Conservation (phyloP, 2,113 vertebrate species). For the Ageneiosus marmoratus region DNA sequence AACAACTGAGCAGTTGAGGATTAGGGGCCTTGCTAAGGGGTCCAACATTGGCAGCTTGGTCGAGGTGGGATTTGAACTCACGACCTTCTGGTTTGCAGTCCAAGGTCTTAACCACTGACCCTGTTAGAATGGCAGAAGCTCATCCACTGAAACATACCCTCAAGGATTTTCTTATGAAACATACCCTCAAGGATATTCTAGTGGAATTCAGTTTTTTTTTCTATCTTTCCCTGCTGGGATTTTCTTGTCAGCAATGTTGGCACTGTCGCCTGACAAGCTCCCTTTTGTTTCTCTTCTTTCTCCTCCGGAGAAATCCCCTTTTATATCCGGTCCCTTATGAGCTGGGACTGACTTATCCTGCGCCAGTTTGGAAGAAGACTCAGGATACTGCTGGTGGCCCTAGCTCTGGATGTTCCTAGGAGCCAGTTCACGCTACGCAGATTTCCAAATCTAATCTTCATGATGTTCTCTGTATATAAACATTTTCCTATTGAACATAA, state of each 20-base stretch:
- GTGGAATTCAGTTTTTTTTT: not conserved
- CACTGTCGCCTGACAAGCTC: not conserved
- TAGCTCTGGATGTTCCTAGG: not conserved
- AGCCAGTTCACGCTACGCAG: not conserved
- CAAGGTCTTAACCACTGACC: too few relatives aligned
- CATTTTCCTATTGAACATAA: not conserved
- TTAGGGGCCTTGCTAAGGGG: too few relatives aligned
- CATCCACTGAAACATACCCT: too few relatives aligned
- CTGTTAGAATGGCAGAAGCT: too few relatives aligned
- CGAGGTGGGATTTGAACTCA: too few relatives aligned
- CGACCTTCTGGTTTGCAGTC: too few relatives aligned
- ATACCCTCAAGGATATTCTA: not conserved
- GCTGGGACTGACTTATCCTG: not conserved
- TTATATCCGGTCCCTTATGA: conserved; percentile 1
- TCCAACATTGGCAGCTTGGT: too few relatives aligned
- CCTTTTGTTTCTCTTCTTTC: not conserved
- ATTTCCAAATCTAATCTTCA: not conserved
- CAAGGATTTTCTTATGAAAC: too few relatives aligned
- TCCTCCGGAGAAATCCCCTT: not conserved
- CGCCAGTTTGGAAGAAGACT: not conserved
- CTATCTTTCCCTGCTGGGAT: not conserved
- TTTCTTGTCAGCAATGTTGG: conserved; percentile 23
- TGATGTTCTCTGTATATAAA: too few relatives aligned
- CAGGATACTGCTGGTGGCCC: not conserved
- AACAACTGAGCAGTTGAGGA: too few relatives aligned